A percentile compares a stretch with the other conserved stretches of the same genome.
phyloP scores from a whole-genome alignment of 2,113 vertebrate genomes.

The Oreochromis aureus region DNA sequence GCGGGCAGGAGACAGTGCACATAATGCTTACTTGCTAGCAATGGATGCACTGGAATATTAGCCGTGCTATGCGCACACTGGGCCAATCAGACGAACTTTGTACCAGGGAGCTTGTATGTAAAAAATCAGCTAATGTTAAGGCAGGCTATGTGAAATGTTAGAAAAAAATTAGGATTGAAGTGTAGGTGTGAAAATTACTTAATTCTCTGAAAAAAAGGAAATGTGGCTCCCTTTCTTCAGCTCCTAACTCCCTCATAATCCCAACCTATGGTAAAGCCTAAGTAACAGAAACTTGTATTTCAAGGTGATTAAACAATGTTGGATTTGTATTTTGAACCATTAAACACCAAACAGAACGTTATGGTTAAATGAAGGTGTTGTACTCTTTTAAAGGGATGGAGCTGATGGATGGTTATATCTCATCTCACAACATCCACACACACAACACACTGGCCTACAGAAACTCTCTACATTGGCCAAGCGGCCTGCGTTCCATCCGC shows the following conservation, averaged over 20 bases:
- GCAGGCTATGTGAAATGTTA: neutral
- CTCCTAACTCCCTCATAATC: neutral
- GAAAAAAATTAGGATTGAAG: neutral
- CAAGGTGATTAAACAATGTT: neutral
- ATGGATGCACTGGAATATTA: neutral
- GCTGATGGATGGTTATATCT: constrained; percentile 8
- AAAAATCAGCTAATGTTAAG: neutral
- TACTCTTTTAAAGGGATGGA: constrained; percentile 2
- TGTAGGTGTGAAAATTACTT: neutral
- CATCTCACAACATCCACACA: constrained; percentile 35
- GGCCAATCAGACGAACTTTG: neutral
- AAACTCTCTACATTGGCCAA: constrained; percentile 28
- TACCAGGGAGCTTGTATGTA: neutral
- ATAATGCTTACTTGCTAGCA: neutral
- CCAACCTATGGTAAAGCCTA: neutral
- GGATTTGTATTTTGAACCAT: neutral
- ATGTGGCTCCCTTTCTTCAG: neutral
- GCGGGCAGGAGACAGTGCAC: neutral
- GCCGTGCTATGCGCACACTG: neutral
- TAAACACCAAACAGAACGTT: neutral
- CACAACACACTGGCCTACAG: constrained; percentile 8
- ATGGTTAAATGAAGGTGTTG: neutral
- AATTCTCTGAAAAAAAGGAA: neutral
- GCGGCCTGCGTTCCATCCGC: constrained; percentile 45
- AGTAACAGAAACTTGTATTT: neutral